Evolutionary conservation across 2,888 invertebrate species (phyloP).

Genomic region (Rhopalosiphum nymphaeae): DNA sequence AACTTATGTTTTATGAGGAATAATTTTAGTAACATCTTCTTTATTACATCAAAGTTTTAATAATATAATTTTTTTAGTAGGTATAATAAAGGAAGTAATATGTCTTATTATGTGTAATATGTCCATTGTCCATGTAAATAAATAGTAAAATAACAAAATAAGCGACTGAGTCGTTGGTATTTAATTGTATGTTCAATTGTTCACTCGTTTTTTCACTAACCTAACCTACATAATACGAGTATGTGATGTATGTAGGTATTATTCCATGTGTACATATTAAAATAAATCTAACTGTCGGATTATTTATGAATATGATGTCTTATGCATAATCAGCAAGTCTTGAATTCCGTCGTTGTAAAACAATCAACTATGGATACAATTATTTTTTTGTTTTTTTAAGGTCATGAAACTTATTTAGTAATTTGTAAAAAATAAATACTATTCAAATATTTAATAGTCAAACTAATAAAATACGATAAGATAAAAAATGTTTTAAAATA

Average conservation of each 20-base stretch:
- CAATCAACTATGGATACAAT: not conserved
- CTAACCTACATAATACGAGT: not conserved
- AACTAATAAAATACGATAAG: slow-evolving; percentile 22
- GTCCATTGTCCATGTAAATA: not conserved
- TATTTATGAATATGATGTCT: not conserved
- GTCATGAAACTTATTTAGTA: not conserved
- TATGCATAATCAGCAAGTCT: slow-evolving; percentile 15
- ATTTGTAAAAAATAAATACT: not conserved
- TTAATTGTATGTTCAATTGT: slow-evolving; percentile 14
- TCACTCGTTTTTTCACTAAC: not conserved
- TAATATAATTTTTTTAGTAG: not conserved
- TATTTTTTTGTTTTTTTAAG: not conserved
- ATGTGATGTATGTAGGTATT: not conserved
- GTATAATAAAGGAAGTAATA: not conserved
- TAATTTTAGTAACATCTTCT: not conserved
- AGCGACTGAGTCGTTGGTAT: not conserved
- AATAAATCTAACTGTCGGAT: not conserved
- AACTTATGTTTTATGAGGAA: not conserved
- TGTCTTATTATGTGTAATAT: slow-evolving; percentile 1
- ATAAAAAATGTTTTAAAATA: not conserved
- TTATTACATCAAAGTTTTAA: too few species aligned
- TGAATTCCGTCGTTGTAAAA: not conserved
- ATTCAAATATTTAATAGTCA: slow-evolving; percentile 20
- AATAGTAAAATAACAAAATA: not conserved
- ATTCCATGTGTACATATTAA: slow-evolving; percentile 15